Evolutionary conservation across 2,888 invertebrate species (phyloP).

Genomic region (Drosophila melanosoma): DNA sequence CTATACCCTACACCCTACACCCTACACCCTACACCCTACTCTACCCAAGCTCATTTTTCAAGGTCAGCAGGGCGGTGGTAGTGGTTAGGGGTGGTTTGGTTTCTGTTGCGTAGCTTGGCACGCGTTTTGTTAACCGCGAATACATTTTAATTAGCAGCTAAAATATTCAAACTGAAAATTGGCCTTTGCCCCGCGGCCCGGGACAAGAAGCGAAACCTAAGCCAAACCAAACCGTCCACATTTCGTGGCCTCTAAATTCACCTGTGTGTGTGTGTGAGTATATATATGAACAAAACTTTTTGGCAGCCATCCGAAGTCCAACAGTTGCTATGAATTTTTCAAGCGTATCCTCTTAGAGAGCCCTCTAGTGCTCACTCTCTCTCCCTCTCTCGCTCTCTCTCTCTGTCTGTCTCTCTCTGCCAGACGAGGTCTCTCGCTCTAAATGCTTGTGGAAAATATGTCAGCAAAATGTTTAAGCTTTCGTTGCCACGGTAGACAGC

Average conservation of each 20-base stretch:
- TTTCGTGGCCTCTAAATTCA: slow-evolving; percentile 14
- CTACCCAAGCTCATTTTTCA: slow-evolving; percentile 44
- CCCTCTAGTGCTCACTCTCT: background rate
- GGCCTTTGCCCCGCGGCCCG: slow-evolving; percentile 64
- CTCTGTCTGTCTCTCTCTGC: background rate
- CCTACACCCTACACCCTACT: too few relatives aligned
- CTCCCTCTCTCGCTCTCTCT: background rate
- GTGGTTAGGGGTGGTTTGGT: background rate
- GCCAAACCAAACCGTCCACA: background rate
- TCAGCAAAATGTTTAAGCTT: slow-evolving; percentile 55
- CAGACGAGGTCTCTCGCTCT: background rate
- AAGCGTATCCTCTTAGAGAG: slow-evolving; percentile 46
- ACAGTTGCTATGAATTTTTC: slow-evolving; percentile 69
- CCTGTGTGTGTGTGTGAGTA: slow-evolving; percentile 38
- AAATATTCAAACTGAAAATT: slow-evolving; percentile 79
- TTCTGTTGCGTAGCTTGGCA: slow-evolving; percentile 5
- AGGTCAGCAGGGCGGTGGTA: background rate
- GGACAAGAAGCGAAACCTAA: background rate
- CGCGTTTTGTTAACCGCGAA: slow-evolving; percentile 77
- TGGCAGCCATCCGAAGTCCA: slow-evolving; percentile 36
- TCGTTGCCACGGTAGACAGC: slow-evolving; percentile 12
- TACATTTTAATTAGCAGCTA: slow-evolving; percentile 80
- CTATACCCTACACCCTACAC: too few relatives aligned
- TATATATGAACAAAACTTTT: slow-evolving; percentile 52
- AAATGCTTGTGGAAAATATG: slow-evolving; percentile 46